Evolutionary conservation across 2,113 vertebrate species (phyloP).

Genomic region (Cynocephalus volans): DNA sequence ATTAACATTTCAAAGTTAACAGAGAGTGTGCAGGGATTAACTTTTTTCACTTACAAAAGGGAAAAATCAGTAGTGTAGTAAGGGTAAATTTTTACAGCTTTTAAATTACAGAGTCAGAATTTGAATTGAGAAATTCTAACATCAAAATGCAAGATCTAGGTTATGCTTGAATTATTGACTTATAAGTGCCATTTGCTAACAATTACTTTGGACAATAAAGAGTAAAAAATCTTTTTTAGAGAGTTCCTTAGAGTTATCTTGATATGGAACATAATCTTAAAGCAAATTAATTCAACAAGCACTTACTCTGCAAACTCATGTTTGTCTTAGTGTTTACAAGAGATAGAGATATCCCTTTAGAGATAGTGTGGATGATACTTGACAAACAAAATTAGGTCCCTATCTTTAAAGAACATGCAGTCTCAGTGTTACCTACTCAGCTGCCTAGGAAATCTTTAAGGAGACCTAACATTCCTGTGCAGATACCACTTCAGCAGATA

Average conservation of each 20-base stretch:
- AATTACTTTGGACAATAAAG: neutral
- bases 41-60: conserved; percentile 26
- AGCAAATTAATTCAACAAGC: neutral
- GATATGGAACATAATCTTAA: neutral
- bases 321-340: neutral
- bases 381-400: neutral
- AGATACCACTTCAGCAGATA: neutral
- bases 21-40: neutral
- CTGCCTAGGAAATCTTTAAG: neutral
- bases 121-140: conserved; percentile 12
- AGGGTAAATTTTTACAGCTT: neutral
- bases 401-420: neutral
- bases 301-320: neutral
- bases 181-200: neutral
- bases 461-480: neutral
- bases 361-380: neutral
- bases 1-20: conserved; percentile 63
- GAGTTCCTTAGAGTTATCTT: neutral
- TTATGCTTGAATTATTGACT: neutral
- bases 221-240: neutral
- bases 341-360: neutral
- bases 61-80: neutral
- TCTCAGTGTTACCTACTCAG: neutral
- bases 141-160: conserved; percentile 9
- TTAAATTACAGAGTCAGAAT: conserved; percentile 37